Evolutionary conservation across 2,888 invertebrate genomes (phyloP).

Genomic region (Anthophora plumipes): DNA sequence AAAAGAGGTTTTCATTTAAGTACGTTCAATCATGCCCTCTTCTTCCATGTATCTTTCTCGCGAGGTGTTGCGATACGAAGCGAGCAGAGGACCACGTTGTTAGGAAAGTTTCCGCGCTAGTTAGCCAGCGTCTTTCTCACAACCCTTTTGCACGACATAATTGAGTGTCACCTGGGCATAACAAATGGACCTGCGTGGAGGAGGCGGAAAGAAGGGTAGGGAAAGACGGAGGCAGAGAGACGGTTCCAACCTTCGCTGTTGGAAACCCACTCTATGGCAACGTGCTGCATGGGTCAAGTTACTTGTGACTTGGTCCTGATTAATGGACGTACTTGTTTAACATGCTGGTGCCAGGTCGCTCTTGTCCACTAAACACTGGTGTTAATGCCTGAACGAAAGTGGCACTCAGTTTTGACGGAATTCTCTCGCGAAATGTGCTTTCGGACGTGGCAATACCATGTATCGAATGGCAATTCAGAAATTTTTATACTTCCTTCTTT

Average conservation of each 20-base stretch:
- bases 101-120: conserved; percentile 76
- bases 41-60: conserved; percentile 63
- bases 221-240: conserved; percentile 60
- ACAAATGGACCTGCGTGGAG: conserved; percentile 80
- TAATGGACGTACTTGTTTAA: conserved; percentile 82
- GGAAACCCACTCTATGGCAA: conserved; percentile 76
- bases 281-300: conserved; percentile 75
- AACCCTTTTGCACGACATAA: conserved; percentile 80
- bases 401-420: conserved; percentile 58
- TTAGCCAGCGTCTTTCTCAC: conserved; percentile 74
- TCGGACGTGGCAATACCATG: conserved; percentile 17
- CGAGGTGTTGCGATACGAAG: conserved; percentile 49
- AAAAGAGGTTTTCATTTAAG: conserved; percentile 41
- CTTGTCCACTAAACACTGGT: conserved; percentile 79
- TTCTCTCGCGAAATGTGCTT: conserved; percentile 44
- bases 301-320: conserved; percentile 79
- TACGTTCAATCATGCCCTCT: conserved; percentile 54
- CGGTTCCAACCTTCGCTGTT: conserved; percentile 65
- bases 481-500: neutral
- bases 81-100: conserved; percentile 68
- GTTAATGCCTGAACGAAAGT: conserved; percentile 78
- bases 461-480: conserved; percentile 12
- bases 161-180: conserved; percentile 83
- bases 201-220: conserved; percentile 59
- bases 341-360: conserved; percentile 75